Base-by-base conservation (phyloP, 2,888 invertebrate species). In the Hylaea fasciaria region DNA sequence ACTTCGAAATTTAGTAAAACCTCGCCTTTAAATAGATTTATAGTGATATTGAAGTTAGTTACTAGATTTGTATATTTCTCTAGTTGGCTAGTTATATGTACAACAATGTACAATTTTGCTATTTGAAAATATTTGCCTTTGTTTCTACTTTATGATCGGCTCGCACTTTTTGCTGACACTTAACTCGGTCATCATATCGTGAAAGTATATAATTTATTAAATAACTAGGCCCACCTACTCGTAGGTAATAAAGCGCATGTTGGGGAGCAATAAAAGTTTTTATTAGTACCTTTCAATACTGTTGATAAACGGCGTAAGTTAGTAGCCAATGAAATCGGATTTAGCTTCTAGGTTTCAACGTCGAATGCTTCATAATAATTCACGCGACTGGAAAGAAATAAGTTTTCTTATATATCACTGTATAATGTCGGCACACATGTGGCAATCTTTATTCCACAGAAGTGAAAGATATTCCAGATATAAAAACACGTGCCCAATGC, bases 401-500 rank as follows among this genome's bases (percentile, higher is more conserved):
- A 77, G 74, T 80, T 83, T 78, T 76, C 76, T 72, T 81, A 82
- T 81, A 79, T 78, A 80, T 83, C 80, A 83, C 51, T 81, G 81
- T 81, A 64, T 83, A 82, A 85, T 82, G 73, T 76, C 64, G 73
- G 78, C 79, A 73, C 83, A 86, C 81, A 85, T 83, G 81, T 83
- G 82, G 81, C 80, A 85, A 85, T 85, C 82, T 83, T 83, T 85
- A 86, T 87, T 86, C 81, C 76, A 76, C 80, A 79, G 79, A 83
- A 89, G 84, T 87, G 83, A 86, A 88, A 87, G 85, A 87, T 86
- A 87, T 89, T 86, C 80, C 61, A 52, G 56, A 86, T 87, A 89
- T 87, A 89, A 89, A 90, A 88, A 90, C 87, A 89, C 86, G 86
- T 87, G 87, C 87, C 86, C 86, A 77, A 87, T 86, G 86, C 88